Evolutionary conservation across 2,888 invertebrate genomes (phyloP).

Genomic region (Dasypolia templi): DNA sequence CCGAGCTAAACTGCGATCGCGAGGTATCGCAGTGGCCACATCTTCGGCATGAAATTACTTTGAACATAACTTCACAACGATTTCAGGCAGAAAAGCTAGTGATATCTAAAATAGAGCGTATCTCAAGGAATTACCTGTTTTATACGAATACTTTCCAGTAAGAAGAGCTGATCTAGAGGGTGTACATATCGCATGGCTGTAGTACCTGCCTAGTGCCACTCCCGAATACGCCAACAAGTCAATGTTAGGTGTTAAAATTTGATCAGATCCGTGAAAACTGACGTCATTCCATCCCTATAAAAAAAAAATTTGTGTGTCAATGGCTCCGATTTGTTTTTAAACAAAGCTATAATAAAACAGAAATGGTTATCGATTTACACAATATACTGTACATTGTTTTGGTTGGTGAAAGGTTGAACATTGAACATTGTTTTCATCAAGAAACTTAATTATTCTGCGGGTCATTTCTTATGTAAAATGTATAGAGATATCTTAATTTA

Average conservation of each 20-base stretch:
- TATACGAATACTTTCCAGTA: slow-evolving; percentile 96
- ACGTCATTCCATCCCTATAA: slow-evolving; percentile 97
- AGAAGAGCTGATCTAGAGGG: slow-evolving; percentile 95
- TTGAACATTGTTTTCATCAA: neutral
- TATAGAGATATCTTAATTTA: too few species aligned
- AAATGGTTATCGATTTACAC: slow-evolving; percentile 2
- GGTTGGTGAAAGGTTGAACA: too few species aligned
- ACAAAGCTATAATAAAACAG: slow-evolving; percentile 26
- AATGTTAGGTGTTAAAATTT: slow-evolving; percentile 97
- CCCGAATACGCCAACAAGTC: slow-evolving; percentile 96
- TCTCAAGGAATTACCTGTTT: slow-evolving; percentile 90
- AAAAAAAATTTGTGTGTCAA: neutral
- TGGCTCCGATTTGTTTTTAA: neutral
- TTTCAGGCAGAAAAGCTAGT: neutral
- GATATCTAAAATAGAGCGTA: neutral
- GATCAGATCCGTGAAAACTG: slow-evolving; percentile 96
- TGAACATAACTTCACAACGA: too few species aligned
- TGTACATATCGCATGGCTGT: slow-evolving; percentile 95
- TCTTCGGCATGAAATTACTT: too few species aligned
- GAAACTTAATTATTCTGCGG: neutral
- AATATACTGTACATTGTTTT: slow-evolving; percentile 22
- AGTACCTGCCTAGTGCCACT: slow-evolving; percentile 95
- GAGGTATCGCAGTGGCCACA: too few species aligned
- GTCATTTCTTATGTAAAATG: neutral
- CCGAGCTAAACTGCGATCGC: too few species aligned